Conservation (phyloP, 2,113 vertebrate genomes). For the Cyprinodon variegatus region DNA sequence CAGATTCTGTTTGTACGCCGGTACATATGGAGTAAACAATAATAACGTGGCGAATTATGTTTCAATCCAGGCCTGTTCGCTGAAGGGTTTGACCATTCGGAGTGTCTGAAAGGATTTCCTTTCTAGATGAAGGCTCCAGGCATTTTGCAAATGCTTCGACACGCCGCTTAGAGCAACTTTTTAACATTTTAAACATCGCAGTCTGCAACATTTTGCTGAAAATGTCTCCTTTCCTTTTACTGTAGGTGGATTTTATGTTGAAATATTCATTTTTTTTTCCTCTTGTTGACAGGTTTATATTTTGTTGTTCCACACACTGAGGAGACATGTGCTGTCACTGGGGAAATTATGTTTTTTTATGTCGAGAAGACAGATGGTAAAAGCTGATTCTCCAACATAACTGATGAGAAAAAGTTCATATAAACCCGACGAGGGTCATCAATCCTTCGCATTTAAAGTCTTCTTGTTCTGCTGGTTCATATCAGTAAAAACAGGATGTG, state of each 20-base stretch:
- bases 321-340: neutral
- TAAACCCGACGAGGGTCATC: neutral
- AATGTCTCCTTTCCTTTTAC: conserved; percentile 17
- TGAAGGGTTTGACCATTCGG: neutral
- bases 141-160: conserved; percentile 38
- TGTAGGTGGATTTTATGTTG: conserved; percentile 11
- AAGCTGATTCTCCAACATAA: neutral
- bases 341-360: conserved; percentile 6
- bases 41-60: conserved; percentile 3
- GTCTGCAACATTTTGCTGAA: conserved; percentile 28
- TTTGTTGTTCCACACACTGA: neutral
- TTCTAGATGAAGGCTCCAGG: conserved; percentile 38
- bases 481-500: neutral
- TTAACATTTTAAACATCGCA: conserved; percentile 38
- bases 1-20: conserved; percentile 19
- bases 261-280: conserved; percentile 39
- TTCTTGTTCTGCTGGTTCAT: neutral
- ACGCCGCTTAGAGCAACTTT: conserved; percentile 26
- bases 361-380: neutral
- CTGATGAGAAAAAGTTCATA: neutral
- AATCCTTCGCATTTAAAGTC: neutral
- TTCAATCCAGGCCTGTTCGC: conserved; percentile 10
- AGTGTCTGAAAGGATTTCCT: conserved; percentile 1
- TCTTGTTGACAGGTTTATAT: conserved; percentile 24
- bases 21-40: conserved; percentile 39